Evolutionary conservation across 2,797 vertebrate species (phyloP).

Genomic region (Rallus crepitans): DNA sequence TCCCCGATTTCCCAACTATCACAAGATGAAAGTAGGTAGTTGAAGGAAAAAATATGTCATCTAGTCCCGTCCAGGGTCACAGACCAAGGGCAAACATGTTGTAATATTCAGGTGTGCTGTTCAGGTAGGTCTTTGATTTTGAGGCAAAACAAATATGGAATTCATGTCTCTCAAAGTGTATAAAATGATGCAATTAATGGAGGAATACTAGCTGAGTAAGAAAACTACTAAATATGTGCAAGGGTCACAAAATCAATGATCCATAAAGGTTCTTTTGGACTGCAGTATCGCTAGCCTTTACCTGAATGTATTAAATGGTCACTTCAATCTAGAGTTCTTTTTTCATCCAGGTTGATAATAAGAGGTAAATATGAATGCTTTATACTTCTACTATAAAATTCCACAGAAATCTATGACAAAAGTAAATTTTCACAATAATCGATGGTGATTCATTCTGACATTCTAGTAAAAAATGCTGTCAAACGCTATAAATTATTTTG

Average conservation of each 20-base stretch:
- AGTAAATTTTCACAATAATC: conserved; percentile 7
- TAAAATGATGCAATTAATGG: background rate
- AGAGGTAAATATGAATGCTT: conserved; percentile 11
- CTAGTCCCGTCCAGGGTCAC: background rate
- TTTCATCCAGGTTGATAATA: background rate
- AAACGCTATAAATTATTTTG: conserved; percentile 13
- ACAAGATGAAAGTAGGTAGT: background rate
- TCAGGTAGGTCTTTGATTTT: background rate
- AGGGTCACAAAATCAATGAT: background rate
- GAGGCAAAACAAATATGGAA: background rate
- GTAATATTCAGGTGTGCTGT: background rate
- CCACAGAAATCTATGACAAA: background rate
- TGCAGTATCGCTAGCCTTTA: background rate
- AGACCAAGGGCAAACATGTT: background rate
- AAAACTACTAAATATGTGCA: background rate
- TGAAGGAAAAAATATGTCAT: background rate
- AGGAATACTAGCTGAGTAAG: background rate
- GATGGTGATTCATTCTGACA: conserved; percentile 46
- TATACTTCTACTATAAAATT: conserved; percentile 49
- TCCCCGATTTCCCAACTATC: background rate
- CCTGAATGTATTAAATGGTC: background rate
- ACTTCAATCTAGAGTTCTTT: background rate
- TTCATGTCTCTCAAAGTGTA: background rate
- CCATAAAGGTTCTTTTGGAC: background rate
- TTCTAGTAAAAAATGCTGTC: conserved; percentile 25